phyloP scores from a whole-genome alignment of 2,888 invertebrate genomes.

The Drosophila histrio region DNA sequence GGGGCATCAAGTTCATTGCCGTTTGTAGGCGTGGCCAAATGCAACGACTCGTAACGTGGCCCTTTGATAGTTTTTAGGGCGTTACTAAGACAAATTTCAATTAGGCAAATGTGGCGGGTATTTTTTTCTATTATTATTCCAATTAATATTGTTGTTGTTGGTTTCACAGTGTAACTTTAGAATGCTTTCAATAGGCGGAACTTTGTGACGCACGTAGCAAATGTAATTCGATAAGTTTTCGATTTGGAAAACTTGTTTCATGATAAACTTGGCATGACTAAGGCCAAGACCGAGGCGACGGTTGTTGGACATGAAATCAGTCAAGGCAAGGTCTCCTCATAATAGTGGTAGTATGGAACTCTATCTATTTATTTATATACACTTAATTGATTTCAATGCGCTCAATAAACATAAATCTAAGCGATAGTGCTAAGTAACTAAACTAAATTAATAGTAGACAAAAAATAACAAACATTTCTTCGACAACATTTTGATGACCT shows the following conservation, averaged over 20 bases:
- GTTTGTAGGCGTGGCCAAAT: conserved; percentile 48
- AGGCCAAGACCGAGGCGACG: conserved; percentile 41
- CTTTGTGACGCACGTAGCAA: conserved; percentile 44
- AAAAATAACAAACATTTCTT: conserved; percentile 15
- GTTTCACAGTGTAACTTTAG: conserved; percentile 37
- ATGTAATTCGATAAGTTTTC: conserved; percentile 52
- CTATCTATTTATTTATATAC: conserved; percentile 15
- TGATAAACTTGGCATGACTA: conserved; percentile 57
- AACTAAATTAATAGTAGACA: neutral
- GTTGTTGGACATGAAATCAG: conserved; percentile 39
- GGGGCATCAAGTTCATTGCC: conserved; percentile 58
- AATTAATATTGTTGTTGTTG: conserved; percentile 8
- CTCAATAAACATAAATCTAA: conserved; percentile 9
- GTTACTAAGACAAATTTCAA: conserved; percentile 35
- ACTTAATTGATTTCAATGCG: conserved; percentile 30
- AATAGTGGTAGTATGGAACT: too few species aligned
- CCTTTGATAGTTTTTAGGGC: conserved; percentile 26
- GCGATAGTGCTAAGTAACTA: conserved; percentile 21
- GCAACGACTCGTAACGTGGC: conserved; percentile 21
- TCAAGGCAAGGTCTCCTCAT: conserved; percentile 36
- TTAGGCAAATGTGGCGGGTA: conserved; percentile 37
- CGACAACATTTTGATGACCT: conserved; percentile 17
- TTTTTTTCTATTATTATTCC: conserved; percentile 6
- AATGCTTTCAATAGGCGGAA: conserved; percentile 52
- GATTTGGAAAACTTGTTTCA: conserved; percentile 65